phyloP scores from a whole-genome alignment of 2,797 vertebrate genomes.

The Euthynnus affinis region DNA sequence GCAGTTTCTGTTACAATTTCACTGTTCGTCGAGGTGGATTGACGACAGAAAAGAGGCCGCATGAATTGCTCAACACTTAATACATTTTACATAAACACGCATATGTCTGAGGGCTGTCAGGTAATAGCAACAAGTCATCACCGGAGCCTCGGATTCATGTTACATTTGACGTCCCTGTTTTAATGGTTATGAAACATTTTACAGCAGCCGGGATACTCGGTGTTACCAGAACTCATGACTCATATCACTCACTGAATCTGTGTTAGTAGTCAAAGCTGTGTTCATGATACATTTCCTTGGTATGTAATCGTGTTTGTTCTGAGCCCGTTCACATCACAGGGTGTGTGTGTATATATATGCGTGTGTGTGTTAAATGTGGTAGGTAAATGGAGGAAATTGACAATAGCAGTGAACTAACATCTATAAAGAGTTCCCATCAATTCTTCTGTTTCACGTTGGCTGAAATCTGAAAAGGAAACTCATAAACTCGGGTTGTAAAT shows the following conservation, averaged over 20 bases:
- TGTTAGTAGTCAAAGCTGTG: conserved; percentile 22
- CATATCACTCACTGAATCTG: conserved; percentile 31
- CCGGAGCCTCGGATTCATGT: neutral
- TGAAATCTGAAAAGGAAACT: conserved; percentile 33
- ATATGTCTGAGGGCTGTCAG: neutral
- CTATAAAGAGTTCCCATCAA: neutral
- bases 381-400: neutral
- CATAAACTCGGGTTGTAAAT: conserved; percentile 29
- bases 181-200: neutral
- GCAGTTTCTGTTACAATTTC: conserved; percentile 45
- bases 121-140: accelerated
- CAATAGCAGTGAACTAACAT: neutral
- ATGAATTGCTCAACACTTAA: conserved; percentile 37
- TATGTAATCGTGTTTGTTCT: conserved; percentile 49
- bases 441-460: conserved; percentile 17
- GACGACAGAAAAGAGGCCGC: conserved; percentile 56
- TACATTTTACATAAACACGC: neutral
- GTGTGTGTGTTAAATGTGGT: no score
- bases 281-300: conserved; percentile 63
- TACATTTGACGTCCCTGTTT: no score
- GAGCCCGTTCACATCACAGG: conserved; percentile 5
- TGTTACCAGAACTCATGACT: conserved; percentile 66
- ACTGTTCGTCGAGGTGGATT: conserved; percentile 24
- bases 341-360: conserved; percentile 19
- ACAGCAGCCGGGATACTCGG: neutral